Percentiles rank a stretch among this genome's conserved stretches.
Evolutionary conservation across 92 coral and sea anemone species (phyloP).

Genomic region (Anthopleura xanthogrammica): DNA sequence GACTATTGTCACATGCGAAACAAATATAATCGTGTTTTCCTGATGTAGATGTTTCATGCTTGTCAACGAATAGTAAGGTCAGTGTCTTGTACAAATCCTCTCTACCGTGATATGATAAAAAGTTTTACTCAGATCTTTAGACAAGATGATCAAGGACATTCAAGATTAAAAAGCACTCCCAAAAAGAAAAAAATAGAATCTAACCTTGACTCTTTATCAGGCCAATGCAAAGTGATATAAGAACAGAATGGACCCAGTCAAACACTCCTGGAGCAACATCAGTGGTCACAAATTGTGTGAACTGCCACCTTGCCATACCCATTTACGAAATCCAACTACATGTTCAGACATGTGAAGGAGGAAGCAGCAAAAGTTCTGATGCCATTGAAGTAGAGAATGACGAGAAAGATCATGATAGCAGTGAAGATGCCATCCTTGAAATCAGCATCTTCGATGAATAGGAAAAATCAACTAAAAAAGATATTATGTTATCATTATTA

Average conservation of each 20-base stretch:
- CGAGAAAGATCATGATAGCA: not conserved
- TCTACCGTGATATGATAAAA: too few species aligned
- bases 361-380: conserved; percentile 3
- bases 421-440: not conserved
- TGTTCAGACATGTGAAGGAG: conserved; percentile 15
- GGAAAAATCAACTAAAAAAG: not conserved
- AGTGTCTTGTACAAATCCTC: too few species aligned
- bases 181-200: too few species aligned
- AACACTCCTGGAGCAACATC: not conserved
- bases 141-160: too few species aligned
- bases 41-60: conserved; percentile 50
- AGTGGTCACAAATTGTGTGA: conserved; percentile 9
- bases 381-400: not conserved
- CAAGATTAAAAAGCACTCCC: too few species aligned
- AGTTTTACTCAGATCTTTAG: too few species aligned
- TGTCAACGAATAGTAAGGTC: conserved; percentile 21
- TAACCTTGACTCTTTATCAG: not conserved
- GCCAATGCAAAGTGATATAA: conserved; percentile 17
- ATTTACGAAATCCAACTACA: conserved; percentile 8
- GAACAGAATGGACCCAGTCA: conserved; percentile 1
- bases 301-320: conserved; percentile 8
- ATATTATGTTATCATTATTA: too few species aligned
- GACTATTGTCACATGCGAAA: conserved; percentile 42
- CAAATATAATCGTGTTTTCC: conserved; percentile 38
- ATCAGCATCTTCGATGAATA: not conserved